A percentile compares a stretch with the other conserved stretches of the same genome.
These are phyloP conservation scores for Botia kubotai DNA, from an alignment of 2,797 vertebrate genomes.

Conservation along the genomic window DNA sequence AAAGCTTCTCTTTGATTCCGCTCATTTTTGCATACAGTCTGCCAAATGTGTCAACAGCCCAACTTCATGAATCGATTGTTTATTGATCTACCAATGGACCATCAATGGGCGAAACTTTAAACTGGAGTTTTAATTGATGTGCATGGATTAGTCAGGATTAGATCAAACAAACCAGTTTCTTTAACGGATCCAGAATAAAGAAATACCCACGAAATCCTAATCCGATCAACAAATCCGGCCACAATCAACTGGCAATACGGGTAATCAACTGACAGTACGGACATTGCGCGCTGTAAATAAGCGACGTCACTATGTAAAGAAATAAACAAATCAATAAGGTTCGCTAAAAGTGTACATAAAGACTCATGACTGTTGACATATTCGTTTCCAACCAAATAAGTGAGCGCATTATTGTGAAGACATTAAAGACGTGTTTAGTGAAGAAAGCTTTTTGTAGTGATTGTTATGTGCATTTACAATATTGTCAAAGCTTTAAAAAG, in stretches of 20 bases:
- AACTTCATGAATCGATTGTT: not conserved
- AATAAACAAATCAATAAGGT: not conserved
- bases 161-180: slow-evolving; percentile 47
- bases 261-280: slow-evolving; percentile 18
- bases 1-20: slow-evolving; percentile 28
- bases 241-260: too few species aligned
- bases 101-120: slow-evolving; percentile 33
- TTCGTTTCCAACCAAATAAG: not conserved
- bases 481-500: not conserved
- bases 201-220: slow-evolving; percentile 22
- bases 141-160: slow-evolving; percentile 34
- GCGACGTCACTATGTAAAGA: not conserved
- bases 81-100: slow-evolving; percentile 38
- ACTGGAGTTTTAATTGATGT: slow-evolving; percentile 38
- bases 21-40: not conserved
- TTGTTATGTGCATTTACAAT: not conserved
- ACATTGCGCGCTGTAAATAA: slow-evolving; percentile 12
- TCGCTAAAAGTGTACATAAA: too few species aligned
- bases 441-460: not conserved
- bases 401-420: not conserved
- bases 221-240: slow-evolving; percentile 45
- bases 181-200: slow-evolving; percentile 30
- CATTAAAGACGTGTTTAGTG: not conserved
- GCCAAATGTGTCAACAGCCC: slow-evolving; percentile 20
- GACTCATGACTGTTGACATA: not conserved